Base-by-base conservation (phyloP, 2,888 invertebrate species). In the Chalcis sispes region DNA sequence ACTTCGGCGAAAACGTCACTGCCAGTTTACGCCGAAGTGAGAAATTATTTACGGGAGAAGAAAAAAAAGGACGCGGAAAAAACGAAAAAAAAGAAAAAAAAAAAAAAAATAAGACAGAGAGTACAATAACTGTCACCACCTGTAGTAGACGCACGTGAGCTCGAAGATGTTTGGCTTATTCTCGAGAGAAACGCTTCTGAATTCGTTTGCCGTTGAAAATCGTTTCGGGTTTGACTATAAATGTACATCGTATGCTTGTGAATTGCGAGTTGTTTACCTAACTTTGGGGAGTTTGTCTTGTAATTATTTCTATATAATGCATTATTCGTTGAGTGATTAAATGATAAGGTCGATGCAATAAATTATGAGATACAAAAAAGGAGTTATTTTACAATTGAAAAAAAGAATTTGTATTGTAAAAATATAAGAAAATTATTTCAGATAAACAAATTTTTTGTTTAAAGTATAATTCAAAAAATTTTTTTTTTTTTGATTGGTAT, bases 1-100 rank as follows among this genome's bases (percentile, higher is more conserved):
- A 72, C 77, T 67, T 67, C n/a, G n/a, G n/a, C n/a, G n/a, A n/a
- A 77, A 77, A 75, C 46, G 77, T 75, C 77, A 77, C 18, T 50
- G 52, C 58, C n/a, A 27, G 56, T 77, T 77, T 77, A 64, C 75
- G 71, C 36, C 25, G 20, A n/a, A 66, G 75, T 72, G 72, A 72
- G 72, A 67, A 74, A 74, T 67, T 77, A n/a, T n/a, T 74, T 32
- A 23, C 66, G 62, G 36, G 56, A 4, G 27, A 58, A 66, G 71
- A 74, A 36, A 32, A 15, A 42, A 3, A 42, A 5, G 65, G 10
- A 4, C 18, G 27, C 8, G 29, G 7, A n/a, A n/a, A n/a, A n/a
- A n/a, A n/a, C n/a, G n/a, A n/a, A n/a, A 8, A 40, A 27, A 23
- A 52, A 66, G 58, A 25, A 23, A 52, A 42, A 52, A 50, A 59